A percentile compares a stretch with the other conserved stretches of the same genome.
These are phyloP conservation scores for Ophraella communa DNA, from an alignment of 2,888 invertebrate genomes.

Conservation along the genomic window DNA sequence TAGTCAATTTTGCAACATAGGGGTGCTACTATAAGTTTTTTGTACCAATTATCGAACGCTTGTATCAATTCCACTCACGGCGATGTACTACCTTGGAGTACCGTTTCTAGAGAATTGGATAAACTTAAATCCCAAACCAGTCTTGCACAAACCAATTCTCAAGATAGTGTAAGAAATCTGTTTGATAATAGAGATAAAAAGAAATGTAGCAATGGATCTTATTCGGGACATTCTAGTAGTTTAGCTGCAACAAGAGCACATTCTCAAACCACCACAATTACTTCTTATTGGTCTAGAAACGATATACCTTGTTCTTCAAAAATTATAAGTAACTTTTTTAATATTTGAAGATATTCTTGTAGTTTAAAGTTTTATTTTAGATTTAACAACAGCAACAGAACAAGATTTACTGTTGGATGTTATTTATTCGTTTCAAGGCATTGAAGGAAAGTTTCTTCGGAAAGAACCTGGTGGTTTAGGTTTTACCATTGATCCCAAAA, in stretches of 20 bases:
- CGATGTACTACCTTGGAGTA: slow-evolving; percentile 37
- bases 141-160: slow-evolving; percentile 46
- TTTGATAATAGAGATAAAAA: slow-evolving; percentile 41
- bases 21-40: slow-evolving; percentile 49
- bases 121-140: slow-evolving; percentile 39
- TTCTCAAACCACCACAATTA: slow-evolving; percentile 47
- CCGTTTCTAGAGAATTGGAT: slow-evolving; percentile 46
- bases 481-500: slow-evolving; percentile 67
- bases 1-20: slow-evolving; percentile 52
- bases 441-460: slow-evolving; percentile 78
- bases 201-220: slow-evolving; percentile 34
- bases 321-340: slow-evolving; percentile 37
- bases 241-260: slow-evolving; percentile 28
- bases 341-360: neutral
- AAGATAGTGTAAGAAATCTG: slow-evolving; percentile 48
- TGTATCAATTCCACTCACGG: slow-evolving; percentile 23
- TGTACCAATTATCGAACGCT: slow-evolving; percentile 46
- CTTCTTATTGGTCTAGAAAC: slow-evolving; percentile 48
- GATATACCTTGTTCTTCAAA: slow-evolving; percentile 48
- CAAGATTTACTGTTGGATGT: slow-evolving; percentile 61
- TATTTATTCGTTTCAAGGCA: slow-evolving; percentile 79
- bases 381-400: slow-evolving; percentile 36
- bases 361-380: slow-evolving; percentile 22
- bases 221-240: slow-evolving; percentile 17
- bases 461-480: slow-evolving; percentile 69